These are phyloP conservation scores for Phocoena sinus DNA, from an alignment of 2,113 vertebrate genomes.

Conservation along the genomic window DNA sequence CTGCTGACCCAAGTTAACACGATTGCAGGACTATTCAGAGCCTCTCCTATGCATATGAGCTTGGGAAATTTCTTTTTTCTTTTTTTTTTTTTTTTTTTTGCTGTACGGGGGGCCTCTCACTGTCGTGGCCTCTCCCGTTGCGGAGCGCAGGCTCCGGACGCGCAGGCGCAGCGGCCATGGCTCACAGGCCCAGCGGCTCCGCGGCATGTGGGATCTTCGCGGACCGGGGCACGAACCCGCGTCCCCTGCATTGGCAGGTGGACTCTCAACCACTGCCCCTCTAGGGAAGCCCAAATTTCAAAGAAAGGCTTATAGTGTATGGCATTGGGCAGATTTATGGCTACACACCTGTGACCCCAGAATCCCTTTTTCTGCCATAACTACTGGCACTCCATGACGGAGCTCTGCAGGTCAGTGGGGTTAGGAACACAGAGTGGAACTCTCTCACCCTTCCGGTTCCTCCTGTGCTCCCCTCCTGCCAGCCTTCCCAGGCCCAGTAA, in stretches of 20 bases:
- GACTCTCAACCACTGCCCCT: too few relatives aligned
- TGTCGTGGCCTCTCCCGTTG: too few relatives aligned
- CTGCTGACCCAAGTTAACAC: rapidly evolving
- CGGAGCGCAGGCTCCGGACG: too few relatives aligned
- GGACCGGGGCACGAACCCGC: too few relatives aligned
- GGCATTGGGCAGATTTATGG: not conserved
- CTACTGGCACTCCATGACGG: too few relatives aligned
- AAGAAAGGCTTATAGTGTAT: rapidly evolving
- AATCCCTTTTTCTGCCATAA: not conserved
- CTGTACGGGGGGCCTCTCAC: too few relatives aligned
- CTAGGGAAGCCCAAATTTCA: too few relatives aligned
- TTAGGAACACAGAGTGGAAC: rapidly evolving
- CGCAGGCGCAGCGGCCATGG: too few relatives aligned
- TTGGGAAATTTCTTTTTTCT: not conserved
- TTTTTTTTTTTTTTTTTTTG: too few relatives aligned
- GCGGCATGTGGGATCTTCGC: too few relatives aligned
- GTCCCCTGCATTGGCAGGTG: too few relatives aligned
- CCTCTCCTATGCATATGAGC: rapidly evolving
- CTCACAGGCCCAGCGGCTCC: too few relatives aligned
- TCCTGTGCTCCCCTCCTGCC: not conserved
- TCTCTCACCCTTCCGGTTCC: not conserved
- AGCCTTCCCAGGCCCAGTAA: not conserved
- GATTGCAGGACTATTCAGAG: not conserved
- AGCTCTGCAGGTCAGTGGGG: not conserved
- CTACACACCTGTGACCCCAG: not conserved